A percentile compares a stretch with the other conserved stretches of the same genome.
phyloP scores from a whole-genome alignment of 2,113 vertebrate genomes.

The Xiphophorus hellerii region DNA sequence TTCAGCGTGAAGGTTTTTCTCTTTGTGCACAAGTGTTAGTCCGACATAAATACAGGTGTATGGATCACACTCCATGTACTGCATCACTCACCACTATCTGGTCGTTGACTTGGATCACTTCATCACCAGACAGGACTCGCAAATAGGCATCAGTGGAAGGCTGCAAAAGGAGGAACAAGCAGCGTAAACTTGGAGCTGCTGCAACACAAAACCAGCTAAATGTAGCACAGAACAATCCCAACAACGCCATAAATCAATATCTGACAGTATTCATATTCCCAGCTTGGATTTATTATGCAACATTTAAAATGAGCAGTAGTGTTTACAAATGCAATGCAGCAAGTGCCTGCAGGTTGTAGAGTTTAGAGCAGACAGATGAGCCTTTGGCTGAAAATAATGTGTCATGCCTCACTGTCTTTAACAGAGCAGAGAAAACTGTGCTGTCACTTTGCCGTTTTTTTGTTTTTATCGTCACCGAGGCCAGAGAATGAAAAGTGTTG shows the following conservation, averaged over 20 bases:
- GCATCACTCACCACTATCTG: slow-evolving; percentile 91
- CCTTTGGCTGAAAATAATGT: slow-evolving; percentile 45
- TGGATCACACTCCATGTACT: background rate
- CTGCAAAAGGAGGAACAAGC: slow-evolving; percentile 50
- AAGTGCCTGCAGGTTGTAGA: slow-evolving; percentile 13
- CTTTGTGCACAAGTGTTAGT: background rate
- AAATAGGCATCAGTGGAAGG: slow-evolving; percentile 62
- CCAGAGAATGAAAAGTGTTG: background rate
- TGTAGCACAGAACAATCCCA: background rate
- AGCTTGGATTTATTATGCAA: slow-evolving; percentile 7
- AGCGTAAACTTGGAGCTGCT: background rate
- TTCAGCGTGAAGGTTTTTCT: background rate
- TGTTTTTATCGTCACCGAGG: background rate
- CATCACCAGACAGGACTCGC: slow-evolving; percentile 87
- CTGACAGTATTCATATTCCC: background rate
- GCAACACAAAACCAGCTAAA: background rate
- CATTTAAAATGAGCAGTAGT: background rate
- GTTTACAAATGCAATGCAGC: slow-evolving; percentile 22
- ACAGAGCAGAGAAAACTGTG: background rate
- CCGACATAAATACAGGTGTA: background rate
- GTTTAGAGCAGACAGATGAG: slow-evolving; percentile 22
- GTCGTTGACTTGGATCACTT: slow-evolving; percentile 92
- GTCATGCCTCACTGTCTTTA: slow-evolving; percentile 3
- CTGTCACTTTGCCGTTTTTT: background rate
- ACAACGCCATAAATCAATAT: background rate